These are phyloP conservation scores for Molanna angustata DNA, from an alignment of 2,888 invertebrate species.

Conservation along the genomic window DNA sequence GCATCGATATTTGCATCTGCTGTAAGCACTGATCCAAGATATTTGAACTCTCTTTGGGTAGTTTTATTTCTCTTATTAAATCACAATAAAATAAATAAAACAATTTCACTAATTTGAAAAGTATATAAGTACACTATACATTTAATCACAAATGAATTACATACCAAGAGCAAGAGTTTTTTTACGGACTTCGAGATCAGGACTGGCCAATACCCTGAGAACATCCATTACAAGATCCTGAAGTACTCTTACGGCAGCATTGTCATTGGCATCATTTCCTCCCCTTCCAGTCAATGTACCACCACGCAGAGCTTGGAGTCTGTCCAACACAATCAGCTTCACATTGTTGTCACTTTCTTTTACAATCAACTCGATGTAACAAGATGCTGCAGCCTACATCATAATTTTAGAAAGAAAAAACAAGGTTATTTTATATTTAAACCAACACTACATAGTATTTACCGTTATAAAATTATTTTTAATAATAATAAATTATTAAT, in stretches of 20 bases:
- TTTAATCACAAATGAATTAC: no score
- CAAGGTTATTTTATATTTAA: no score
- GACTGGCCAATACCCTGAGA: constrained; percentile 84
- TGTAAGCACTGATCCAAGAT: no score
- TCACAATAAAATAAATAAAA: no score
- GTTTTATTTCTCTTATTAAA: no score
- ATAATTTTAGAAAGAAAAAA: no score
- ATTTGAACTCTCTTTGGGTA: no score
- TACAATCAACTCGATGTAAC: constrained; percentile 98
- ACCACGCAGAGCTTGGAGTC: constrained; percentile 84
- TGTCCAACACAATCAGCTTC: constrained; percentile 94
- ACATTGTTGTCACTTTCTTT: constrained; percentile 99
- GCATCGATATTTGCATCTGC: no score
- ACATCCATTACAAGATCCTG: constrained; percentile 97
- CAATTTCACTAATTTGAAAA: no score
- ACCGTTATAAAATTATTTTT: not conserved
- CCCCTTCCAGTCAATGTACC: constrained; percentile 83
- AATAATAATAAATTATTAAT: not conserved
- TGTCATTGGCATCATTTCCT: constrained; percentile 81
- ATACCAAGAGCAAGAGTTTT: constrained; percentile 75
- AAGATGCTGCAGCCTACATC: constrained; percentile 85
- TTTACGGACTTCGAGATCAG: constrained; percentile 91
- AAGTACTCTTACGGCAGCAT: constrained; percentile 74
- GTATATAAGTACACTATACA: no score
- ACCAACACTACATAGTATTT: no score